A percentile compares a stretch with the other conserved stretches of the same genome.
phyloP scores from a whole-genome alignment of 2,113 vertebrate genomes.

The Candoia aspera region DNA sequence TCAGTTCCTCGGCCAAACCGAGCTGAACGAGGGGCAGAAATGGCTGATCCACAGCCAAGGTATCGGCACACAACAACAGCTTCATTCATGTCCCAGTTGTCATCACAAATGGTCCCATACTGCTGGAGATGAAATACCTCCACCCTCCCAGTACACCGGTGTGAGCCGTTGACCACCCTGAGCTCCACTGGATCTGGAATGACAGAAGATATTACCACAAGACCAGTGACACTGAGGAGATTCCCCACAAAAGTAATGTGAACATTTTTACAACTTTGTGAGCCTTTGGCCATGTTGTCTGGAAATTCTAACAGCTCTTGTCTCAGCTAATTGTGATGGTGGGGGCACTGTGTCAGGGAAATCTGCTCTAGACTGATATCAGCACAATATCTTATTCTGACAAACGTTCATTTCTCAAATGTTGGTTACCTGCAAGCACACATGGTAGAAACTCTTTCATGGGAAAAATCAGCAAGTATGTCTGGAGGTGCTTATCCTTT shows the following conservation, averaged over 20 bases:
- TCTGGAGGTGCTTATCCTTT: not conserved
- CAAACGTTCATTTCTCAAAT: not conserved
- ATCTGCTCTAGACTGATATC: not conserved
- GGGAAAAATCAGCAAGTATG: not conserved
- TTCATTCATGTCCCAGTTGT: constrained; percentile 60
- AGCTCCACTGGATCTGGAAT: constrained; percentile 41
- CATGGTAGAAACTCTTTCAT: not conserved
- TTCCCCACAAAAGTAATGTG: not conserved
- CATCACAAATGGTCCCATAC: constrained; percentile 64
- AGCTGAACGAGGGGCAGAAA: constrained; percentile 33
- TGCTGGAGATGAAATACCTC: constrained; percentile 47
- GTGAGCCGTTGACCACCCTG: constrained; percentile 29
- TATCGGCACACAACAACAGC: constrained; percentile 61
- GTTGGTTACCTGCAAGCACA: not conserved
- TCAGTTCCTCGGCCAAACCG: constrained; percentile 49
- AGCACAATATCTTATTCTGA: not conserved
- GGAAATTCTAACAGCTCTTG: not conserved
- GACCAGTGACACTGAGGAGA: not conserved
- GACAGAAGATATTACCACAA: not conserved
- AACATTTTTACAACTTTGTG: not conserved
- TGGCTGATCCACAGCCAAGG: constrained; percentile 49
- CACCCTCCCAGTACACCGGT: constrained; percentile 42
- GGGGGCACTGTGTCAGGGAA: not conserved
- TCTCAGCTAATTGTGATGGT: not conserved
- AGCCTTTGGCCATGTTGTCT: not conserved